phyloP scores from a whole-genome alignment of 2,888 invertebrate genomes.

The Buathra laborator region DNA sequence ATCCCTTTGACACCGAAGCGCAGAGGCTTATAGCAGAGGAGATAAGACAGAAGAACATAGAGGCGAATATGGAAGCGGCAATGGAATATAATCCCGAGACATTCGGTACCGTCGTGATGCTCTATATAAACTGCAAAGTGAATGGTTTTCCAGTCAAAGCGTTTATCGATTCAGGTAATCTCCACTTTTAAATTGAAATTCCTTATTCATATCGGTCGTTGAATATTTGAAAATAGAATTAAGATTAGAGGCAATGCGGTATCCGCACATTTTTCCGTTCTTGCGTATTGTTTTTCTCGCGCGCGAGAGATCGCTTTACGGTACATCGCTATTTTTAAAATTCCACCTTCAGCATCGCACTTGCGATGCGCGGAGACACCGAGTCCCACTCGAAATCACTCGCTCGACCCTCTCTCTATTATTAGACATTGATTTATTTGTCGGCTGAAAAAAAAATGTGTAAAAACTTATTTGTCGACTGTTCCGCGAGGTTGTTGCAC shows the following conservation, averaged over 20 bases:
- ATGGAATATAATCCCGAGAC: conserved; percentile 99
- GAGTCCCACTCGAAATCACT: conserved; percentile 53
- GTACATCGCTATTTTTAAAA: conserved; percentile 52
- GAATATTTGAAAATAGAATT: conserved; percentile 8
- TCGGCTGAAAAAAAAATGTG: conserved; percentile 19
- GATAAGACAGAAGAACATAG: conserved; percentile 97
- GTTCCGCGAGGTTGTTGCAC: conserved; percentile 31
- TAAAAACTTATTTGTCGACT: conserved; percentile 34
- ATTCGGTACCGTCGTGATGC: conserved; percentile 98
- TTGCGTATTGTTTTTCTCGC: conserved; percentile 27
- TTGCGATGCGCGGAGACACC: conserved; percentile 14
- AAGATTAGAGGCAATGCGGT: neutral
- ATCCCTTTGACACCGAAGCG: conserved; percentile 98
- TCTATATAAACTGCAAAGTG: conserved; percentile 98
- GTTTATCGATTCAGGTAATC: conserved; percentile 96
- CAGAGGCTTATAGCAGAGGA: conserved; percentile 98
- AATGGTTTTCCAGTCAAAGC: conserved; percentile 99
- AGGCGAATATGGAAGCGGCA: conserved; percentile 99
- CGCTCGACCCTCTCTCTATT: conserved; percentile 67
- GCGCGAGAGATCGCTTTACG: neutral
- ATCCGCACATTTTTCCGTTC: neutral
- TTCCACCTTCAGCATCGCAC: conserved; percentile 38
- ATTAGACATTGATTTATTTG: conserved; percentile 65
- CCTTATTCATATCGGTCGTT: neutral
- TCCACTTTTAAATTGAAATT: conserved; percentile 1